Base-by-base conservation (phyloP, 2,797 vertebrate species). In the Discoglossus pictus region DNA sequence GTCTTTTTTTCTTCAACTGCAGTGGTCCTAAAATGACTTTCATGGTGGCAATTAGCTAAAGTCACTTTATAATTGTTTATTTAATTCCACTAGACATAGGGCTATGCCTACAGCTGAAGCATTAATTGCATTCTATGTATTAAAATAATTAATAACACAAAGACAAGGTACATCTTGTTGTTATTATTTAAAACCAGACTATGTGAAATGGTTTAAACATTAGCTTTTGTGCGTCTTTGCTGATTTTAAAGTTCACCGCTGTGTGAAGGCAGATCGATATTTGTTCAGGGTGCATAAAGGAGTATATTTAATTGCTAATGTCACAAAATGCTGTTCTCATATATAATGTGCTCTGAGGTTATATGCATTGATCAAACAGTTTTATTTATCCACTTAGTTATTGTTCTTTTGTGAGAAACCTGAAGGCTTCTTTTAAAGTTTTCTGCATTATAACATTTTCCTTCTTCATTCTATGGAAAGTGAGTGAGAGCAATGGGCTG, bases 81-180 rank as follows among this genome's bases (percentile, higher is more conserved):
- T 51, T 60, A 24, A 68, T 60, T 42, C 36, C 24, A 17, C 60
- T 52, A 58, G 42, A 21, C 13, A 16, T 21, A 52, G 46, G 38
- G 8, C 25, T 60, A 3, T 52, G 55, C 55, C 46, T 52, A 42
- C 44, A 25, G 46, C 27, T 4, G 8, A 31, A 31, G 4, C 55
- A 35, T 38, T 35, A 60, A 52, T n/a, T 35, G 36, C 24, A 27
- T 52, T 68, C 25, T 20, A 16, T 44, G 25, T 21, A 2, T n/a
- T 20, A 59, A 35, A 61, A 54, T 53, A 44, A 68, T 68, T 60
- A 68, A 53, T 53, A 61, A 44, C 24, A 61, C 18, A 55, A 65
- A 46, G 39, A 46, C 36, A 46, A 51, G 24, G 38, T 44, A 68
- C 47, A 53, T 68, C 17, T 53, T 68, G 36, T 6, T 10, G 47